A percentile compares a stretch with the other conserved stretches of the same genome.
These are phyloP conservation scores for Heliconius ismenius DNA, from an alignment of 2,888 invertebrate species.

Conservation along the genomic window DNA sequence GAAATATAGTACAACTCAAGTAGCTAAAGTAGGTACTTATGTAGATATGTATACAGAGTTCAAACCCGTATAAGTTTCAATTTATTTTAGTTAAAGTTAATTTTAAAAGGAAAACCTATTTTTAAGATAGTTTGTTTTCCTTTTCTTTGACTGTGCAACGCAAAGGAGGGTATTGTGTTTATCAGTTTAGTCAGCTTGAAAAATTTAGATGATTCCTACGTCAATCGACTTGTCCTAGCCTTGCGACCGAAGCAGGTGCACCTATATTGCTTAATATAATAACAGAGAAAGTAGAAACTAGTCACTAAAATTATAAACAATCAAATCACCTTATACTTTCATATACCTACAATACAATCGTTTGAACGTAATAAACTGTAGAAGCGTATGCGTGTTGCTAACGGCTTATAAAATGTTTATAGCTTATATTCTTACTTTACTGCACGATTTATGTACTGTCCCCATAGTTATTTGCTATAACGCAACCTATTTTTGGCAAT, in stretches of 20 bases:
- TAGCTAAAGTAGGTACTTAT: too few species aligned
- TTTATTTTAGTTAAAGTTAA: neutral
- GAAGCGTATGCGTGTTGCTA: constrained; percentile 54
- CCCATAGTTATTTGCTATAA: constrained; percentile 44
- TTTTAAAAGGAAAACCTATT: neutral
- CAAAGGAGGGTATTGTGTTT: neutral
- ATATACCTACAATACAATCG: neutral
- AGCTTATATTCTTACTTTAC: constrained; percentile 56
- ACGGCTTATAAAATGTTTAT: constrained; percentile 66
- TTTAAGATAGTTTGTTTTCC: neutral
- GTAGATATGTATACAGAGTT: neutral
- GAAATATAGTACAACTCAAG: too few species aligned
- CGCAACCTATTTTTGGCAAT: constrained; percentile 45
- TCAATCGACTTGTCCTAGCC: neutral
- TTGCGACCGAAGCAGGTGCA: too few species aligned
- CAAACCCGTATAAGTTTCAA: neutral
- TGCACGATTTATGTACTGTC: constrained; percentile 54
- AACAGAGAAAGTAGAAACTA: neutral
- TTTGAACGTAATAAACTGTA: constrained; percentile 45
- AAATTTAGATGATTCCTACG: neutral
- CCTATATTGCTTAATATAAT: neutral
- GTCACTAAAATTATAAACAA: neutral
- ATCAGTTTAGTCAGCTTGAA: neutral
- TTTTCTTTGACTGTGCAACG: neutral
- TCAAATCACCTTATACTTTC: neutral